phyloP scores from a whole-genome alignment of 2,797 vertebrate species.

The Tiaroga cobitis region DNA sequence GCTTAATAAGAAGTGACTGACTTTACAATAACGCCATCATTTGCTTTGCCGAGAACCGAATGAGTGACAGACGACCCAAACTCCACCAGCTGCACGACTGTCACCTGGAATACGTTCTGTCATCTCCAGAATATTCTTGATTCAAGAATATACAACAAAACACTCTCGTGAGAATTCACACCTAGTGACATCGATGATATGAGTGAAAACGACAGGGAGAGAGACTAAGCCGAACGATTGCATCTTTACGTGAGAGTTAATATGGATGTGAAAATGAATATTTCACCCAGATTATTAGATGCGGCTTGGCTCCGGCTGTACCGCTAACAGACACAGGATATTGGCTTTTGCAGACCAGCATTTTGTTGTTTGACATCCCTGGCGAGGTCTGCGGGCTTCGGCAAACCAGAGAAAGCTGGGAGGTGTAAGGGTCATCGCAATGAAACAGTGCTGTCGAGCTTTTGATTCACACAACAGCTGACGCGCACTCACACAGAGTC shows the following conservation, averaged over 20 bases:
- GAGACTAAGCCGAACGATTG: background rate
- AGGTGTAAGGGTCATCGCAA: constrained; percentile 46
- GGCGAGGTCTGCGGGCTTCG: constrained; percentile 25
- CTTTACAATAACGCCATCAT: constrained; percentile 62
- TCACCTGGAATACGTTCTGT: constrained; percentile 48
- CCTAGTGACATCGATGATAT: constrained; percentile 28
- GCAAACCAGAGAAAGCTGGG: constrained; percentile 28
- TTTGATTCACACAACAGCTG: constrained; percentile 49
- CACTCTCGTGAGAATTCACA: constrained; percentile 28
- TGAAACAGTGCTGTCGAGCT: constrained; percentile 39
- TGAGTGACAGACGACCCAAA: constrained; percentile 59
- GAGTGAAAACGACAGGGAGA: constrained; percentile 24
- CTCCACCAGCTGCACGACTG: constrained; percentile 53
- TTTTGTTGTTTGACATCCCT: constrained; percentile 47
- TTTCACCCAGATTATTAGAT: constrained; percentile 11
- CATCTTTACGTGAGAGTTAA: constrained; percentile 22
- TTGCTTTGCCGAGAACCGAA: constrained; percentile 52
- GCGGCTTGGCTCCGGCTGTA: background rate
- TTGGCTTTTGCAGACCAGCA: constrained; percentile 41
- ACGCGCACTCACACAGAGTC: constrained; percentile 26
- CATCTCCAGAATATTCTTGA: constrained; percentile 34
- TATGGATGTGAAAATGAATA: constrained; percentile 40
- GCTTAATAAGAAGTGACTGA: constrained; percentile 62
- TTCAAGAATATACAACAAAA: constrained; percentile 37
- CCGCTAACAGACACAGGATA: constrained; percentile 27